A percentile compares a stretch with the other conserved stretches of the same genome.
Conservation (phyloP, 1,140 invertebrate species). For the Linepithema humile region DNA sequence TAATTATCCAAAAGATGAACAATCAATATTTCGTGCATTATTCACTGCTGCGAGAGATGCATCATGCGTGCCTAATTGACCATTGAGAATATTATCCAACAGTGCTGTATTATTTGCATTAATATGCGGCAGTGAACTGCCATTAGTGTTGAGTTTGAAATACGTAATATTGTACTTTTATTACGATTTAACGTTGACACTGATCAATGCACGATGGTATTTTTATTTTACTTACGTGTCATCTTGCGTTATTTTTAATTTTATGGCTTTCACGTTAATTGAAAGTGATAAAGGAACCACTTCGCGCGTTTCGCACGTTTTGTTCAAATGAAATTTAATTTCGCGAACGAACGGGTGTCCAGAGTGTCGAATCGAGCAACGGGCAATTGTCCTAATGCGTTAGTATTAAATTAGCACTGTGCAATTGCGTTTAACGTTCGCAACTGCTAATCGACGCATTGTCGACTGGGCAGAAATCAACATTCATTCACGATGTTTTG, state of each 20-base stretch:
- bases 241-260: too few species aligned
- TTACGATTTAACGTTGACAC: too few species aligned
- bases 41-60: neutral
- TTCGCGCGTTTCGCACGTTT: neutral
- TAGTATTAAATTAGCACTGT: neutral
- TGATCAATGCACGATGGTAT: too few species aligned
- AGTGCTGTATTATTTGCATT: constrained; percentile 17
- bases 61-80: constrained; percentile 43
- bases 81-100: constrained; percentile 22
- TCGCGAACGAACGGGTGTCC: neutral
- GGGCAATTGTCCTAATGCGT: neutral
- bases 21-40: neutral
- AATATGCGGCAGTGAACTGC: constrained; percentile 2
- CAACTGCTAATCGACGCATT: neutral
- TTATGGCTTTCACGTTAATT: too few species aligned
- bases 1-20: constrained; percentile 18
- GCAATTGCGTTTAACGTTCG: neutral
- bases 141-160: neutral
- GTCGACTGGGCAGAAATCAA: too few species aligned
- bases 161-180: too few species aligned
- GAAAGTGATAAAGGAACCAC: too few species aligned
- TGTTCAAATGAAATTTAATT: neutral
- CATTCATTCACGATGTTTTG: neutral
- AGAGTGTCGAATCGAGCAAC: neutral
- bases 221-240: too few species aligned